These are phyloP conservation scores for Desoria tigrina DNA, from an alignment of 2,888 invertebrate genomes.

Conservation along the genomic window DNA sequence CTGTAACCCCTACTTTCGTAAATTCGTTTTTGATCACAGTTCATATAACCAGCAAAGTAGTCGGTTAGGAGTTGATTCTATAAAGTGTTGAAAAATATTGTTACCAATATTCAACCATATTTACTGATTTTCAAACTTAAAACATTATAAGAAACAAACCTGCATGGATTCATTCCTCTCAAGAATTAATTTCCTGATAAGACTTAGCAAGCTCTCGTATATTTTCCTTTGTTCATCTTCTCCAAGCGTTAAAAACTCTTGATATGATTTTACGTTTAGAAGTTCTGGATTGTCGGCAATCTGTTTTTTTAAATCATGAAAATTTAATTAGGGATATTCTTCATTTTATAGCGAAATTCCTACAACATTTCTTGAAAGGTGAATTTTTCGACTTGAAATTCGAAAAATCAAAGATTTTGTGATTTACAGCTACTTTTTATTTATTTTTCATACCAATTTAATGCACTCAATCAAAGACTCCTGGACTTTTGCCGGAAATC, in stretches of 20 bases:
- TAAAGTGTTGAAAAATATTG: background rate
- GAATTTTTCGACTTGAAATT: no score
- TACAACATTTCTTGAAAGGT: no score
- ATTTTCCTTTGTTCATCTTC: slow-evolving; percentile 47
- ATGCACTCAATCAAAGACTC: slow-evolving; percentile 51
- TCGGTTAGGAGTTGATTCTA: slow-evolving; percentile 49
- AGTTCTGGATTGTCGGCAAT: slow-evolving; percentile 52
- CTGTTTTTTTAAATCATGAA: slow-evolving; percentile 22
- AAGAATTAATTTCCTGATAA: slow-evolving; percentile 44
- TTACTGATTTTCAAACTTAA: background rate
- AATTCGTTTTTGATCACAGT: slow-evolving; percentile 48
- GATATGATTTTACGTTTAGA: slow-evolving; percentile 50
- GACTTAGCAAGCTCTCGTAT: slow-evolving; percentile 47
- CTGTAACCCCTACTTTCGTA: slow-evolving; percentile 41
- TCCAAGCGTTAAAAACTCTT: slow-evolving; percentile 39
- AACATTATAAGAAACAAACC: slow-evolving; percentile 20
- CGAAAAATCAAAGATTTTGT: no score
- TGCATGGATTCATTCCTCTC: slow-evolving; percentile 52
- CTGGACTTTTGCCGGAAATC: slow-evolving; percentile 50
- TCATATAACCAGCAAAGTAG: slow-evolving; percentile 50
- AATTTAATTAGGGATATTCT: slow-evolving; percentile 18
- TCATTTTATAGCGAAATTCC: background rate
- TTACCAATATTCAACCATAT: background rate
- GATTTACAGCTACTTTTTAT: no score
- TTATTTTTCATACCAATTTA: slow-evolving; percentile 44